Base-by-base conservation (phyloP, 2,888 invertebrate genomes). In the Drosophila longiperda region DNA sequence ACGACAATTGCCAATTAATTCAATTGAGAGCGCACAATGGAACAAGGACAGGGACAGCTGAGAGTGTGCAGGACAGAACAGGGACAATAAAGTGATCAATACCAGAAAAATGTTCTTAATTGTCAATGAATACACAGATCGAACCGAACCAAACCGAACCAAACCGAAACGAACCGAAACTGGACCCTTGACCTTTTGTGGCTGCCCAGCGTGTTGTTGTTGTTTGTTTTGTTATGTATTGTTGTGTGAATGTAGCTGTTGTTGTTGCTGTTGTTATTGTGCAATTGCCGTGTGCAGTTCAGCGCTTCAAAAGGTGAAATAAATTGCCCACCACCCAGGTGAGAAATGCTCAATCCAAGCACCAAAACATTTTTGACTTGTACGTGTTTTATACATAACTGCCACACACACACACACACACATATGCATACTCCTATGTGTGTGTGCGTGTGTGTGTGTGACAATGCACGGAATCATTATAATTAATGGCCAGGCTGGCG, bases 401-500 rank as follows among this genome's bases (percentile, higher is more conserved):
- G 4, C 26, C 36, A 2, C 54, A 54, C 54, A n/a, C 54, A 2
- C 54, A 54, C 54, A n/a, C 54, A 54, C 0, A 15, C 42, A 7
- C n/a, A 32, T n/a, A 45, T 23, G 20, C 45, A 15, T 15, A 45
- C 20, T 15, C 7, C 45, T 12, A 9, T 58, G 23, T 32, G 58
- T 33, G 48, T 64, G 38, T 53, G 42, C 50, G 55, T 58, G 63
- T 33, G 66, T 52, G 73, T 66, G 76, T 67, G 59, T 75, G 74
- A 87, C 84, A 84, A 82, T 82, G 78, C 68, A 62, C 66, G 79
- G 80, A 48, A 77, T 77, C 60, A 73, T 80, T 78, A 89, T 87
- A 87, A 87, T 87, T 87, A 87, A 87, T 87, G 89, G 87, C 85
- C 89, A 85, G 57, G 68, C 70, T 89, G 87, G 87, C 87, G 87